Base-by-base conservation (phyloP, 2,113 vertebrate genomes). In the Bos javanicus region DNA sequence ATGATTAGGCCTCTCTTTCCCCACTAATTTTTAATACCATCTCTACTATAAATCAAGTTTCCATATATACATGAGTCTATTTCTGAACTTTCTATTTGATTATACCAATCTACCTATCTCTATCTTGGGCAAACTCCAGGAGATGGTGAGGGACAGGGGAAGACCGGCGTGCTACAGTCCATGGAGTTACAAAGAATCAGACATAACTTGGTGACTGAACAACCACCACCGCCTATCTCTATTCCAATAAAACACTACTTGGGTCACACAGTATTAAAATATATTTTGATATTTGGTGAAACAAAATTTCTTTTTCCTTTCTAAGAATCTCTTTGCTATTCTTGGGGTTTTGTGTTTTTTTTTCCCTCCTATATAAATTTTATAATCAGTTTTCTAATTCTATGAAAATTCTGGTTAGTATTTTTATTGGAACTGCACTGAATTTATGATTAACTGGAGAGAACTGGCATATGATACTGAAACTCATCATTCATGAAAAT, bases 351-450 rank as follows among this genome's bases (percentile, higher is more conserved):
- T 76, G 82, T 90, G 89, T 92, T 52, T 39, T 60, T 76, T 86
- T 26, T 21, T 23, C 4, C 50, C 67, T 92, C 28, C 25, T 36
- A 82, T 81, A 82, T 21, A 33, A 95, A 92, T 80, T 93, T 90
- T 95, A 86, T 46, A 95, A 90, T 92, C 19, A 88, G 9, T 83
- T 95, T 92, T 64, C 56, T 84, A 96, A 94, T 19, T 97, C 48
- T 60, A 94, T 50, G 33, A 96, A 94, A 90, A 95, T 95, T 92
- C n/a, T 83, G 4, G 9, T 90, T 92, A 28, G 50, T 86, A 94
- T 90, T 92, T 94, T 96, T 87, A 94, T 7, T 86, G 33, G 48
- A 95, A 95, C n/a, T 59, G 26, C 30, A 92, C 2, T 78, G 50
- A 94, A 95, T 82, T 82, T 94, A 87, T 64, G 85, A 95, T 90